Evolutionary conservation across 2,888 invertebrate genomes (phyloP).

Genomic region (Baccha elongata): DNA sequence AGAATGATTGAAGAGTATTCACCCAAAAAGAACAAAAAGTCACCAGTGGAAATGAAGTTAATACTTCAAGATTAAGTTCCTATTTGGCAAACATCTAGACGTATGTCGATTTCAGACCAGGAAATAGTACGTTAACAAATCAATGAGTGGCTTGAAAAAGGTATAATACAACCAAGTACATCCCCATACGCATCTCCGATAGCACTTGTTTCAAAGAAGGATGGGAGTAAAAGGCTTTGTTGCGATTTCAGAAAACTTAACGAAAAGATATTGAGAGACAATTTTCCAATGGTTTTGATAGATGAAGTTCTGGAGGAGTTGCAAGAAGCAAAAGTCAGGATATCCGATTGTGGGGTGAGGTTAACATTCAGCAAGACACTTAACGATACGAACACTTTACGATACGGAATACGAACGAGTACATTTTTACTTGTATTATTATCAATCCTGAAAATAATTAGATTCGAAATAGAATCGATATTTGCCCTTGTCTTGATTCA

Average conservation of each 20-base stretch:
- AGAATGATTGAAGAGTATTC: background rate
- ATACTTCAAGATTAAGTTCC: background rate
- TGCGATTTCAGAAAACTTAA: conserved; percentile 58
- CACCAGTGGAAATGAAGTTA: background rate
- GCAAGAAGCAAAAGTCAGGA: no score
- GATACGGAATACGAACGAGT: no score
- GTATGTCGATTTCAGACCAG: background rate
- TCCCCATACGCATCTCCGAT: conserved; percentile 66
- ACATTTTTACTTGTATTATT: no score
- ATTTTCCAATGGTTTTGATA: no score
- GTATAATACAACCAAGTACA: conserved; percentile 42
- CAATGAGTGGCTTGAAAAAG: conserved; percentile 60
- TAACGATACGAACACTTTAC: no score
- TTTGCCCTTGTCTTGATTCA: no score
- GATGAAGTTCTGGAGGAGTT: no score
- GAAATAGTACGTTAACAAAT: conserved; percentile 35
- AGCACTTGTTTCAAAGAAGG: conserved; percentile 27
- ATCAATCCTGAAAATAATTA: no score
- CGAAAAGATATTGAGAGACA: no score
- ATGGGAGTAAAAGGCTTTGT: conserved; percentile 54
- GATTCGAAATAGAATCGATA: no score
- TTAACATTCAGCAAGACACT: no score
- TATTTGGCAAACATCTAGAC: background rate
- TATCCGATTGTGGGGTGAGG: no score
- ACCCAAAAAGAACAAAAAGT: background rate